Evolutionary conservation across 1,140 invertebrate species (phyloP), one percentile per base, ranked within the genome.

Genomic region (Orius insidiosus): DNA sequence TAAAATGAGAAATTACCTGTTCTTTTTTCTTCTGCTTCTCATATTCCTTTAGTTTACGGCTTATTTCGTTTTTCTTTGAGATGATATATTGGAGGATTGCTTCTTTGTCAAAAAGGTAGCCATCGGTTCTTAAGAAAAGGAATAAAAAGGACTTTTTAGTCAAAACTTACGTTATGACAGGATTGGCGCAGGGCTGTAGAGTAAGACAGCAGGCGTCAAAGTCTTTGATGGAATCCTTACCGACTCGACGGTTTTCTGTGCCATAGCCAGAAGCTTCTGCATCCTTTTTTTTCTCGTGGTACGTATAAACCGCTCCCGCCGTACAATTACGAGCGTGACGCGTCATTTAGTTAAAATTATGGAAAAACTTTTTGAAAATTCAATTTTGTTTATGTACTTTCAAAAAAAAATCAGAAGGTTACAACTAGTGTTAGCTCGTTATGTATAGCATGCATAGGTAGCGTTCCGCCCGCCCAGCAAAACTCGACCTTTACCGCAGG

Each of bases 151-250:
- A 15, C 16, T 14, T 7, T 14, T 16, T 19, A 30, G 45, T 30
- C 37, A 47, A 40, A 49, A 61, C 69, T 69, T 68, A 82, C 75
- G 85, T 89, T 33, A 93, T 66, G 4, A 93, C 80, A 45, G 88
- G 87, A 64, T 86, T 76, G 60, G 78, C 71, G 59, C 90, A 96
- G 2, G 95, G 94, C 60, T 99, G 95, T 46, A 99, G 66, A 5
- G 90, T 95, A 13, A 99, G 63, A 56, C 84, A 95, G 62, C 96
- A 99, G 58, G 92, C 97, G 64, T 99, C 95, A 65, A 98, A 99
- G 59, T 85, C 86, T 62, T 96, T 96, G 0, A 98, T 75, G 1
- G 93, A 94, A 71, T 98, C 95, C 63, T 94, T 95, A 3, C 92
- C 90, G 36, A 98, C 69, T 56, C 95, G 68, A 58, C 74, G 78